Evolutionary conservation across 2,888 invertebrate genomes (phyloP).

Genomic region (Gerris lacustris): DNA sequence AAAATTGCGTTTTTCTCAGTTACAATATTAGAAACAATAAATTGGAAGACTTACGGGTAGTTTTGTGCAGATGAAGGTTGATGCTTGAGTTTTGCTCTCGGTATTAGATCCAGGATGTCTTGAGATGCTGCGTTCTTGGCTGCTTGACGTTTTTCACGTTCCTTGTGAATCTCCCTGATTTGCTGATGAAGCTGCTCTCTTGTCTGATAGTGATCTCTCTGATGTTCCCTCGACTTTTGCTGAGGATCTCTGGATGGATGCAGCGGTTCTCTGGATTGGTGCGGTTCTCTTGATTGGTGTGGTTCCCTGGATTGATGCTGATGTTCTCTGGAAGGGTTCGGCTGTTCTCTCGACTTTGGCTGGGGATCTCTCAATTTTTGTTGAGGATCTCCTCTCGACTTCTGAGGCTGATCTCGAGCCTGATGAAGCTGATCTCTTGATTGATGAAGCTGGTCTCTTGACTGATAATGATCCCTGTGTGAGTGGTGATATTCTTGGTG

Average conservation of each 20-base stretch:
- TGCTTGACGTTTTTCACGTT: not conserved
- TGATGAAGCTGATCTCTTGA: not conserved
- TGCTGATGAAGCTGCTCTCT: slow-evolving; percentile 3
- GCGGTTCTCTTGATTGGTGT: not conserved
- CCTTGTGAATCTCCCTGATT: not conserved
- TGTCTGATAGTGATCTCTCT: not conserved
- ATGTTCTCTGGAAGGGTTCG: not conserved
- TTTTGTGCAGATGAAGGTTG: not conserved
- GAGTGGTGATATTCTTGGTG: not conserved
- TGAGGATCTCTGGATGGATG: not conserved
- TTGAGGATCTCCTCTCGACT: not conserved
- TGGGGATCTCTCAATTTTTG: not conserved
- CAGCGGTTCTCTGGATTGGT: not conserved
- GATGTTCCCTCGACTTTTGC: not conserved
- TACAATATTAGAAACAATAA: no score
- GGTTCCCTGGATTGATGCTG: not conserved
- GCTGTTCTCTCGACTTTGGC: not conserved
- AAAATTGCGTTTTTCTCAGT: no score
- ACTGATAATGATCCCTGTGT: not conserved
- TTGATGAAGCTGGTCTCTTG: not conserved
- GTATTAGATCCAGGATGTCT: slow-evolving; percentile 25
- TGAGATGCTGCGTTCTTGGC: not conserved
- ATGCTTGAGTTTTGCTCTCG: slow-evolving; percentile 26
- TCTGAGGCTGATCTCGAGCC: not conserved
- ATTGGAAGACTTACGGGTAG: not conserved